phyloP scores from a whole-genome alignment of 2,113 vertebrate genomes.

The Phaethornis superciliosus region DNA sequence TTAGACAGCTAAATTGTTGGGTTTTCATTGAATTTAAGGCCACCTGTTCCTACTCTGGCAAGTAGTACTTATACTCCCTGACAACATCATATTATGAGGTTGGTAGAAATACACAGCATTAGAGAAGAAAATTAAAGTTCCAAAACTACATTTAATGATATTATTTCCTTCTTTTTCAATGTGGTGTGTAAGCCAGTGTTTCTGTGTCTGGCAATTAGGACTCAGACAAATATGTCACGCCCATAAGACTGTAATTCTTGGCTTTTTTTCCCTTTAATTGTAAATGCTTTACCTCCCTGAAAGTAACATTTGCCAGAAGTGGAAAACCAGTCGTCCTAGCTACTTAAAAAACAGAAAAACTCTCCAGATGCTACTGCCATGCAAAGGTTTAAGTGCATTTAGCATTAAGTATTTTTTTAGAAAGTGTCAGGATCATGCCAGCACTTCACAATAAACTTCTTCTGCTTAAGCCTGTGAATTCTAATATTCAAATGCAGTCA shows the following conservation, averaged over 20 bases:
- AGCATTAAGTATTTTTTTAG: background rate
- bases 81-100: background rate
- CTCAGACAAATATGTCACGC: background rate
- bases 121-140: background rate
- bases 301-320: slow-evolving; percentile 54
- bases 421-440: background rate
- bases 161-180: background rate
- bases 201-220: background rate
- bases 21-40: background rate
- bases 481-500: background rate
- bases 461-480: background rate
- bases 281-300: slow-evolving; percentile 23
- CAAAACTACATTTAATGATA: background rate
- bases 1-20: background rate
- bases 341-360: slow-evolving; percentile 19
- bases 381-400: slow-evolving; percentile 9
- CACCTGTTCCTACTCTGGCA: background rate
- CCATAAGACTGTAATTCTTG: background rate
- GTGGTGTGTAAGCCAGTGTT: background rate
- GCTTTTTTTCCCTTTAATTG: background rate
- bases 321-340: background rate
- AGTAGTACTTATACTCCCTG: background rate
- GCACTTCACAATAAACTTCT: background rate
- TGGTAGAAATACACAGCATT: background rate
- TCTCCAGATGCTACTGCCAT: slow-evolving; percentile 29